Percentiles rank a stretch among this genome's conserved stretches.
phyloP scores from a whole-genome alignment of 2,797 vertebrate species.

The Borostomias antarcticus region DNA sequence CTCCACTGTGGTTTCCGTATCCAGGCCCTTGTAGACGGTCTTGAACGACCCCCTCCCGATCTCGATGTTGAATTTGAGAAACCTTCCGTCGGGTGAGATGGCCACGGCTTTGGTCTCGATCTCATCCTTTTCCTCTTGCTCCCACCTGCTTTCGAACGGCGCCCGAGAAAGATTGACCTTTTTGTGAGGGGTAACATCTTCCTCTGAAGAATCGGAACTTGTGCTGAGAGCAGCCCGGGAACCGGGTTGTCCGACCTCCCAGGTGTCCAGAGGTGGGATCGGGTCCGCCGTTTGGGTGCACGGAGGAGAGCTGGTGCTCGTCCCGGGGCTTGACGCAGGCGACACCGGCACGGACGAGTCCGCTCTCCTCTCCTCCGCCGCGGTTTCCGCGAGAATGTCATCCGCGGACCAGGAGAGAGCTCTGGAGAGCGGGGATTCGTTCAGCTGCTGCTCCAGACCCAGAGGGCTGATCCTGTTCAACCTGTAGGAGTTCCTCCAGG shows the following conservation, averaged over 20 bases:
- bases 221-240: slow-evolving; percentile 29
- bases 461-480: slow-evolving; percentile 71
- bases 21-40: slow-evolving; percentile 91
- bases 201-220: slow-evolving; percentile 65
- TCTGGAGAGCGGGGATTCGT: slow-evolving; percentile 46
- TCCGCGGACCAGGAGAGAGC: slow-evolving; percentile 56
- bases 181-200: slow-evolving; percentile 25
- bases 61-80: slow-evolving; percentile 95
- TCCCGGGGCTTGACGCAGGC: slow-evolving; percentile 23
- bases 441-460: slow-evolving; percentile 68
- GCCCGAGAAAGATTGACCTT: slow-evolving; percentile 31
- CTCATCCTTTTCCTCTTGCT: slow-evolving; percentile 67
- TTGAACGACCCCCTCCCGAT: slow-evolving; percentile 95
- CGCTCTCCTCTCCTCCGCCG: slow-evolving; percentile 22
- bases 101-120: slow-evolving; percentile 75
- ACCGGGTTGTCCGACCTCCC: slow-evolving; percentile 20
- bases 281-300: slow-evolving; percentile 23
- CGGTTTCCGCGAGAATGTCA: slow-evolving; percentile 39
- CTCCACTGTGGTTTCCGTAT: slow-evolving; percentile 94
- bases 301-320: slow-evolving; percentile 20
- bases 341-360: slow-evolving; percentile 18
- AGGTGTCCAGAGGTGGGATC: slow-evolving; percentile 5
- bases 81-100: slow-evolving; percentile 85
- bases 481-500: slow-evolving; percentile 71
- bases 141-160: slow-evolving; percentile 37